phyloP scores from a whole-genome alignment of 2,888 invertebrate species.

The Lobophora halterata region DNA sequence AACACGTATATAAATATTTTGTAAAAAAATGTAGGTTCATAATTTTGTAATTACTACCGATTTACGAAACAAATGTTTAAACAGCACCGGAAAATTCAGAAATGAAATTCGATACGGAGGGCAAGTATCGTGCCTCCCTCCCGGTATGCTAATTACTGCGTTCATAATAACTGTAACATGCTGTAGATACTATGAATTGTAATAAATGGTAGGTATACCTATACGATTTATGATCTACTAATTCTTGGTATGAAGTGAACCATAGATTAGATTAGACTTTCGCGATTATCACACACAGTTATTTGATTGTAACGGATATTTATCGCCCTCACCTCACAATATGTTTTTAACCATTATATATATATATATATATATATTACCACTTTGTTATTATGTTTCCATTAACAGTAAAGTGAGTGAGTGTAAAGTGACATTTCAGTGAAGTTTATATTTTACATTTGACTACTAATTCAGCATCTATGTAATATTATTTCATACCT shows the following conservation, averaged over 20 bases:
- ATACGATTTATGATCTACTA: constrained; percentile 21
- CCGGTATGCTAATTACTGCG: constrained; percentile 27
- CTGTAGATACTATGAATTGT: constrained; percentile 22
- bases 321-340: too few species aligned
- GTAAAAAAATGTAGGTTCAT: too few species aligned
- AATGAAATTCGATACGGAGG: constrained; percentile 22
- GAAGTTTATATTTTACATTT: constrained; percentile 20
- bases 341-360: too few species aligned
- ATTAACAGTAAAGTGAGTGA: too few species aligned
- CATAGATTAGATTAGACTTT: too few species aligned
- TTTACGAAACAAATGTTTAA: constrained; percentile 1
- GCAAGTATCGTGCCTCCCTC: constrained; percentile 10
- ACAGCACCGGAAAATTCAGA: constrained; percentile 1
- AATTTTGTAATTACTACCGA: not conserved
- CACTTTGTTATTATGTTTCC: too few species aligned
- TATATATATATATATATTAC: too few species aligned
- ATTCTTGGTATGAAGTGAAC: constrained; percentile 19
- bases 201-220: constrained; percentile 16
- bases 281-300: too few species aligned
- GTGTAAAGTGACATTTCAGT: too few species aligned
- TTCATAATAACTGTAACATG: constrained; percentile 30
- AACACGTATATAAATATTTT: too few species aligned
- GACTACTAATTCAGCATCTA: constrained; percentile 17
- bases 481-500: constrained; percentile 15
- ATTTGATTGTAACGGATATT: too few species aligned